Evolutionary conservation across 2,113 vertebrate genomes (phyloP).

Genomic region (human): DNA sequence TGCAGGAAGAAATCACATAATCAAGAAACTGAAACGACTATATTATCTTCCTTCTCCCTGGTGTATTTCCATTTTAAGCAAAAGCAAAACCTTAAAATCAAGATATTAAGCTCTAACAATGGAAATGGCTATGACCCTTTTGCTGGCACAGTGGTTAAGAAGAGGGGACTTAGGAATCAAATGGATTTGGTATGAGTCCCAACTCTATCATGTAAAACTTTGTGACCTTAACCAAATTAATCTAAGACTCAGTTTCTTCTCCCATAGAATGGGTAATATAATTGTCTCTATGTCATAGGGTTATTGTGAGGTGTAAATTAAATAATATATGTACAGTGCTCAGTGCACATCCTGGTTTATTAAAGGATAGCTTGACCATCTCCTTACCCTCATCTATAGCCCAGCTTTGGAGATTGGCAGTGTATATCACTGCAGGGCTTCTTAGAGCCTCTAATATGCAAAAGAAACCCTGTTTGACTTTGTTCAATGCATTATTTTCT

Average conservation of each 20-base stretch:
- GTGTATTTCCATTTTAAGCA: constrained; percentile 45
- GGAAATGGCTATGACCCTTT: not conserved
- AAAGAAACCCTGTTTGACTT: not conserved
- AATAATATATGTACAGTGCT: not conserved
- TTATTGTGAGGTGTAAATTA: constrained; percentile 41
- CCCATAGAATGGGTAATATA: not conserved
- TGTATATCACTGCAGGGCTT: not conserved
- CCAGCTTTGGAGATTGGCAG: not conserved
- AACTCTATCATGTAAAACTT: constrained; percentile 20
- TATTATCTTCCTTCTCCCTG: constrained; percentile 2
- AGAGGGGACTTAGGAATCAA: not conserved
- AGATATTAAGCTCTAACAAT: not conserved
- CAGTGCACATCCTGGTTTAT: constrained; percentile 11
- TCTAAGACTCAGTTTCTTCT: constrained; percentile 22
- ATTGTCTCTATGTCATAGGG: not conserved
- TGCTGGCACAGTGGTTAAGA: constrained; percentile 4
- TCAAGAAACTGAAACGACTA: constrained; percentile 11
- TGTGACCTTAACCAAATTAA: constrained; percentile 30
- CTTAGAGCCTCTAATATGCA: not conserved
- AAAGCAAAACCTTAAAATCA: constrained; percentile 31
- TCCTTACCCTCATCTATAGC: not conserved
- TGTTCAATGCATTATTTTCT: constrained; percentile 27
- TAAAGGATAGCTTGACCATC: not conserved
- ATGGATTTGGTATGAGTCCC: constrained; percentile 18
- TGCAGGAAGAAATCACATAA: constrained; percentile 25